phyloP scores from a whole-genome alignment of 2,113 vertebrate genomes.

The Scomber japonicus region DNA sequence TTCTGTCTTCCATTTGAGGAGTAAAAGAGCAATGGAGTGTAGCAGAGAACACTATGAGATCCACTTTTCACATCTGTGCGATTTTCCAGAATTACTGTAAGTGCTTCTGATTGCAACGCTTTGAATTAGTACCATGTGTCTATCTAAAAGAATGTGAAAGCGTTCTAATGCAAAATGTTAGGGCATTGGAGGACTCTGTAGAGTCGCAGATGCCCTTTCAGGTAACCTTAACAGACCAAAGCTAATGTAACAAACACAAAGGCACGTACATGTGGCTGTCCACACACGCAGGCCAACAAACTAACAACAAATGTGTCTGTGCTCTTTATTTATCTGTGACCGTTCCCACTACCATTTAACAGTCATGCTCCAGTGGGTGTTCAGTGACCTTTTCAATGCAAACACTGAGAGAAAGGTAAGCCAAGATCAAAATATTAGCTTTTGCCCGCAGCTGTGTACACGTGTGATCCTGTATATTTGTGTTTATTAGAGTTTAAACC shows the following conservation, averaged over 20 bases:
- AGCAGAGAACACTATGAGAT: not conserved
- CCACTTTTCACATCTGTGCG: not conserved
- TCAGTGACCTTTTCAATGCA: conserved; percentile 63
- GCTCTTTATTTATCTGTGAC: conserved; percentile 15
- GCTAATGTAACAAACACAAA: not conserved
- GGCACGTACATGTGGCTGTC: not conserved
- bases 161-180: not conserved
- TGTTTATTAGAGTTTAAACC: not conserved
- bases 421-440: not conserved
- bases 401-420: conserved; percentile 28
- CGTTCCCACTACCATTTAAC: conserved; percentile 24
- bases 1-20: not conserved
- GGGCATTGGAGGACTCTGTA: not conserved
- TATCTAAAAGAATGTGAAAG: not conserved
- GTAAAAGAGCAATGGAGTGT: not conserved
- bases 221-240: not conserved
- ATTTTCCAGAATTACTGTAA: not conserved
- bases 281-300: not conserved
- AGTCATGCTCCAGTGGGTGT: conserved; percentile 16
- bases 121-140: not conserved
- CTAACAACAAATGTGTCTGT: not conserved
- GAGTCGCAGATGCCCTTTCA: conserved; percentile 12
- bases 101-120: not conserved
- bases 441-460: conserved; percentile 22
- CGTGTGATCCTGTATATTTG: not conserved